phyloP scores from a whole-genome alignment of 2,113 vertebrate genomes.

The Rhea pennata region DNA sequence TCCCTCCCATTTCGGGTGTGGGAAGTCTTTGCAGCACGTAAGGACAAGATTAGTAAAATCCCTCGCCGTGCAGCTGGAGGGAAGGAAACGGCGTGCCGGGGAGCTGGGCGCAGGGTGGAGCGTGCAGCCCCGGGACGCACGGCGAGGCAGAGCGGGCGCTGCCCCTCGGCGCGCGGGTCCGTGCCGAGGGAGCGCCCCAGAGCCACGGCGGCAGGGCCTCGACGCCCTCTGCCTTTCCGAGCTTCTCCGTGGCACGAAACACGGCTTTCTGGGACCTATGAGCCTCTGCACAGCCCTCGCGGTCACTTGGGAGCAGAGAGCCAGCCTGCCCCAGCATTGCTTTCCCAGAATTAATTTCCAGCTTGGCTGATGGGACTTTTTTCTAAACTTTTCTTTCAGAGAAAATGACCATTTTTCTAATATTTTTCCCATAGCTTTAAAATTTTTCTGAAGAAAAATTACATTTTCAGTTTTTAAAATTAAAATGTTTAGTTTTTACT shows the following conservation, averaged over 20 bases:
- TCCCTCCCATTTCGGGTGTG: neutral
- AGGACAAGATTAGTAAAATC: neutral
- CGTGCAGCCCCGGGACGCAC: neutral
- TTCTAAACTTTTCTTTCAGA: neutral
- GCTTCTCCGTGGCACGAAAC: neutral
- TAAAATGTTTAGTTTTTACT: neutral
- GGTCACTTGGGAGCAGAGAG: neutral
- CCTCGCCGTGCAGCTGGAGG: neutral
- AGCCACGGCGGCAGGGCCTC: neutral
- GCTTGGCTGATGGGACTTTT: neutral
- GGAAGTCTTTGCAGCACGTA: neutral
- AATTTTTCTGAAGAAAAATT: neutral
- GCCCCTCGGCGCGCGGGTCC: fast-evolving
- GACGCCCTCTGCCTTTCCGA: neutral
- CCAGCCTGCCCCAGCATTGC: neutral
- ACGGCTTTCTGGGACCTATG: neutral
- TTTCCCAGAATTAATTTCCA: neutral
- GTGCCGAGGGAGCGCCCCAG: neutral
- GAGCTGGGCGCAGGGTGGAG: neutral
- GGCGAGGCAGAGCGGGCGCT: fast-evolving
- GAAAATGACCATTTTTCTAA: neutral
- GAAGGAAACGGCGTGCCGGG: neutral
- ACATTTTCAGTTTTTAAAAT: neutral
- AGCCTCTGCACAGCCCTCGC: neutral
- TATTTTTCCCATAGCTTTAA: neutral